Conservation (phyloP, 2,113 vertebrate genomes). For the Eudyptes chrysolophus region DNA sequence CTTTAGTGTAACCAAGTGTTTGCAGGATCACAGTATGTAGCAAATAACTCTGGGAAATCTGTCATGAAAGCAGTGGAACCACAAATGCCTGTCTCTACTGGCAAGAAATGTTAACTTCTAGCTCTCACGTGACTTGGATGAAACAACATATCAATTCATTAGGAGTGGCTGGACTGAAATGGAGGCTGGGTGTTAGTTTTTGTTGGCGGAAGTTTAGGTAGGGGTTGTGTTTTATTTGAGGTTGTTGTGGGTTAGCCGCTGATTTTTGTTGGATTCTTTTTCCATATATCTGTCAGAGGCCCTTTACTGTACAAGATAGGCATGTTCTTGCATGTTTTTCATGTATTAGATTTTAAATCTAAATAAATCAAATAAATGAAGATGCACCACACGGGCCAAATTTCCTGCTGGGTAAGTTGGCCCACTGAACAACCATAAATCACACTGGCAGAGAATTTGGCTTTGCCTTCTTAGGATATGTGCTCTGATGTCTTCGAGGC, state of each 20-base stretch:
- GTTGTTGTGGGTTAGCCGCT: constrained; percentile 24
- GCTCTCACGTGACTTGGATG: not conserved
- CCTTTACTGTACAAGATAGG: not conserved
- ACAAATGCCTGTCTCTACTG: constrained; percentile 2
- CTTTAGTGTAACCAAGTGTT: not conserved
- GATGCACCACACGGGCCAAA: rapidly evolving
- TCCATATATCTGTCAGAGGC: not conserved
- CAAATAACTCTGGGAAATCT: not conserved
- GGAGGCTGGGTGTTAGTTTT: constrained; percentile 10
- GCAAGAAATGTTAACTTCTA: not conserved
- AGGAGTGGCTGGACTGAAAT: not conserved
- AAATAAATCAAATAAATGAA: constrained; percentile 27
- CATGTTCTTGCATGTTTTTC: not conserved
- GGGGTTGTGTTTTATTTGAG: constrained; percentile 35
- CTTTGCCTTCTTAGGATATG: not conserved
- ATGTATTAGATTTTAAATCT: not conserved
- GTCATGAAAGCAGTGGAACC: not conserved
- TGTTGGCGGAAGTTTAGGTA: constrained; percentile 31
- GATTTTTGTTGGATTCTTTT: constrained; percentile 43
- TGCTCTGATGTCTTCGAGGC: not conserved
- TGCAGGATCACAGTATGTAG: not conserved
- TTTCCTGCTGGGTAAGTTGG: not conserved
- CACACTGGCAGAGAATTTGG: not conserved
- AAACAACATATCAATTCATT: constrained; percentile 21
- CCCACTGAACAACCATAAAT: not conserved